Conservation (phyloP, 1,140 invertebrate genomes). For the Aethina tumida region DNA sequence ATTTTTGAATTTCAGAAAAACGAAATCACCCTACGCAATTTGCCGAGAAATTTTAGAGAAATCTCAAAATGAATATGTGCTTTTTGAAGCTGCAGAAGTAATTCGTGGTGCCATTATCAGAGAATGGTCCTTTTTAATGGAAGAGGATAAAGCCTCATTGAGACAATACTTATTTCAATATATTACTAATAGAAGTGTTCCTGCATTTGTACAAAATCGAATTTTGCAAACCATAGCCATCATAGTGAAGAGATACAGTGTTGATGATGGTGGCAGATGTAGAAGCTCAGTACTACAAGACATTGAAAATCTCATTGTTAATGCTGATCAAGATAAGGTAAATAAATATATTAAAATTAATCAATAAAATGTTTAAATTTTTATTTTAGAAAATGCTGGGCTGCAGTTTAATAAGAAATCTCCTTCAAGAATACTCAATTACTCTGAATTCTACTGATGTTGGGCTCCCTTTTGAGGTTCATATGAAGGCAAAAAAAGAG, state of each 20-base stretch:
- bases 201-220: conserved; percentile 53
- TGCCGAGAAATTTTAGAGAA: conserved; percentile 75
- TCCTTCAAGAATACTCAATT: conserved; percentile 81
- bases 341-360: too few species aligned
- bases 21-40: conserved; percentile 68
- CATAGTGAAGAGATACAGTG: conserved; percentile 72
- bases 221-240: conserved; percentile 73
- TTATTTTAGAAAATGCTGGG: conserved; percentile 55
- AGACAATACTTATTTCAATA: conserved; percentile 71
- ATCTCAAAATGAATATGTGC: conserved; percentile 67
- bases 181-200: conserved; percentile 52
- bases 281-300: conserved; percentile 60
- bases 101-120: conserved; percentile 72
- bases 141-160: conserved; percentile 59
- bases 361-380: too few species aligned
- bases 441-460: conserved; percentile 78
- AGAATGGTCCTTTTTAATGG: conserved; percentile 65
- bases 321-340: conserved; percentile 49
- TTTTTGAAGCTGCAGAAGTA: conserved; percentile 79
- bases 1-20: conserved; percentile 72
- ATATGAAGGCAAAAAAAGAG: conserved; percentile 70
- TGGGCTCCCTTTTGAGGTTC: conserved; percentile 77
- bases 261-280: conserved; percentile 59
- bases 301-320: conserved; percentile 58
- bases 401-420: conserved; percentile 67